Evolutionary conservation across 1,140 invertebrate species (phyloP).

Genomic region (Drosophila nasuta): DNA sequence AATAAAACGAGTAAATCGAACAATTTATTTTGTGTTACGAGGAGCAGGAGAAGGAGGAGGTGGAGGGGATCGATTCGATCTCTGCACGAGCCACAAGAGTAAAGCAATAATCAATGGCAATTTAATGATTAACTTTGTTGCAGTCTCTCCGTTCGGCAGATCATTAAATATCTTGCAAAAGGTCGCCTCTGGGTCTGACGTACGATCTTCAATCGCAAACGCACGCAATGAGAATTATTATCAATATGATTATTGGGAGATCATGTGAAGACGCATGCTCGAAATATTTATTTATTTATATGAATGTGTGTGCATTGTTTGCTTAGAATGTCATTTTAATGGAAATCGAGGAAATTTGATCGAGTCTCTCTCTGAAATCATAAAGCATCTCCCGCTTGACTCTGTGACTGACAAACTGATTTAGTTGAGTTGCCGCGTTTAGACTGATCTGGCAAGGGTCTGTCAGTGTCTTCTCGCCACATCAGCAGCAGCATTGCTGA

Average conservation of each 20-base stretch:
- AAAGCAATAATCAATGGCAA: slow-evolving; percentile 75
- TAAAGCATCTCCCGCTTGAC: slow-evolving; percentile 40
- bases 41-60: neutral
- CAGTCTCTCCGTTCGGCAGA: slow-evolving; percentile 52
- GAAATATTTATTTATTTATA: slow-evolving; percentile 66
- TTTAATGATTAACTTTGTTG: slow-evolving; percentile 76
- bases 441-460: slow-evolving; percentile 53
- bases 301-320: slow-evolving; percentile 53
- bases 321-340: slow-evolving; percentile 72
- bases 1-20: slow-evolving; percentile 53
- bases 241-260: neutral
- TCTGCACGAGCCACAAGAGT: slow-evolving; percentile 67
- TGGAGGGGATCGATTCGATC: slow-evolving; percentile 28
- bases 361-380: slow-evolving; percentile 68
- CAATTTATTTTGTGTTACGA: slow-evolving; percentile 47
- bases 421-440: slow-evolving; percentile 46
- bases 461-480: slow-evolving; percentile 33
- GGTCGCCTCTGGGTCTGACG: slow-evolving; percentile 32
- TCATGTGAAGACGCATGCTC: neutral
- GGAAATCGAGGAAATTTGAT: slow-evolving; percentile 79
- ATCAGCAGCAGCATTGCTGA: slow-evolving; percentile 1
- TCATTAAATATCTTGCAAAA: slow-evolving; percentile 64
- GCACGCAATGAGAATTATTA: slow-evolving; percentile 5
- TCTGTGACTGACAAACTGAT: slow-evolving; percentile 40
- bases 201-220: slow-evolving; percentile 13